phyloP scores from a whole-genome alignment of 2,113 vertebrate species.

The Atherinomorus stipes region DNA sequence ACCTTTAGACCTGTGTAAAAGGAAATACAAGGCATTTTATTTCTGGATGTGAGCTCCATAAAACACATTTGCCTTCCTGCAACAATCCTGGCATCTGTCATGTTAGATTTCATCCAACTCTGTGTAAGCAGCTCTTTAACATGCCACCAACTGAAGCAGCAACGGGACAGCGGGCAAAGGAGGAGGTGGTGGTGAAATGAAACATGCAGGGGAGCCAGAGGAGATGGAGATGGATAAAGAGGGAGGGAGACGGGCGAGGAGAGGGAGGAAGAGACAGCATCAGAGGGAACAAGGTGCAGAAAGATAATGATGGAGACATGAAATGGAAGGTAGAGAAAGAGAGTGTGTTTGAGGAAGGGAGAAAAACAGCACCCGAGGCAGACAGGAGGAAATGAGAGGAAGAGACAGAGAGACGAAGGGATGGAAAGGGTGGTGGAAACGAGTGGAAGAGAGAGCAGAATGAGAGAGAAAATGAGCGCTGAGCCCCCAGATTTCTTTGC shows the following conservation, averaged over 20 bases:
- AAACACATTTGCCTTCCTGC: constrained; percentile 49
- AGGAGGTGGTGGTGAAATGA: constrained; percentile 29
- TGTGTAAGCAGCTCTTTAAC: constrained; percentile 49
- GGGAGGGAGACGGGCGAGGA: constrained; percentile 10
- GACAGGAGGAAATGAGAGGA: constrained; percentile 26
- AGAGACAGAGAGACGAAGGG: constrained; percentile 1
- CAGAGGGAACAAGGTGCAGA: constrained; percentile 37
- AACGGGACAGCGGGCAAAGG: constrained; percentile 31
- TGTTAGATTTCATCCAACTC: constrained; percentile 61
- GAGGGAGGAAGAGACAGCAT: constrained; percentile 2
- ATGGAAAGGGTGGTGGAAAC: constrained; percentile 11
- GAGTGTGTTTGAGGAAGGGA: constrained; percentile 21
- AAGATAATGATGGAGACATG: constrained; percentile 44
- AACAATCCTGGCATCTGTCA: constrained; percentile 64
- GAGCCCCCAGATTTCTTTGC: constrained; percentile 32
- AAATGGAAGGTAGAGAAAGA: constrained; percentile 26
- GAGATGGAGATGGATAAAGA: constrained; percentile 35
- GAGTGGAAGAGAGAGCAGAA: constrained; percentile 13
- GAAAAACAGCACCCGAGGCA: constrained; percentile 13
- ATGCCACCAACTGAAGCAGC: constrained; percentile 49
- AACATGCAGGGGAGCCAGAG: constrained; percentile 29
- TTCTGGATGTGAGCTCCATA: constrained; percentile 53
- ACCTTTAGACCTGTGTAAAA: constrained; percentile 46
- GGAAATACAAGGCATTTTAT: constrained; percentile 50
- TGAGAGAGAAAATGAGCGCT: constrained; percentile 55